Evolutionary conservation across 2,888 invertebrate species (phyloP).

Genomic region (Seira ritae): DNA sequence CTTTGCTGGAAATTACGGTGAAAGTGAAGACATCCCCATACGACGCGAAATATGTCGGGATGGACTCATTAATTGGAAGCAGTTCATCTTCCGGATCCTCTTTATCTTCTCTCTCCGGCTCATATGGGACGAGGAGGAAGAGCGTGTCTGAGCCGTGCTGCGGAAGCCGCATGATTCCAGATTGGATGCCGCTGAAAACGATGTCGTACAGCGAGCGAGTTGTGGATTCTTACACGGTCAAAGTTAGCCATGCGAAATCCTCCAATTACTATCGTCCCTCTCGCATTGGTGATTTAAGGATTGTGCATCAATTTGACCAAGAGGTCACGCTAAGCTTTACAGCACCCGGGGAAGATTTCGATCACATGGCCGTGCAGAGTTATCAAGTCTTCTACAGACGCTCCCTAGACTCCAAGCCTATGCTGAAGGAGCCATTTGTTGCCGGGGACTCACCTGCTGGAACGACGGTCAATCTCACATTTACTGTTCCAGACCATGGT

Average conservation of each 20-base stretch:
- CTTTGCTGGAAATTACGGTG: slow-evolving; percentile 68
- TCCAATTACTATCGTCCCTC: slow-evolving; percentile 75
- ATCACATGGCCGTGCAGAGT: slow-evolving; percentile 73
- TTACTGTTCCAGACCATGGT: slow-evolving; percentile 64
- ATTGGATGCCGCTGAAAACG: slow-evolving; percentile 60
- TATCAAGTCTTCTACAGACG: slow-evolving; percentile 67
- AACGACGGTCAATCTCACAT: slow-evolving; percentile 63
- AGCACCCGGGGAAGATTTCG: slow-evolving; percentile 78
- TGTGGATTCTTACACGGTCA: slow-evolving; percentile 68
- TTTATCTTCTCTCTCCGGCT: slow-evolving; percentile 18
- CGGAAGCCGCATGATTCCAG: slow-evolving; percentile 75
- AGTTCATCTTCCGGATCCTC: slow-evolving; percentile 23
- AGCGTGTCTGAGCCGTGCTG: slow-evolving; percentile 76
- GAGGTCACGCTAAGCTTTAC: slow-evolving; percentile 80
- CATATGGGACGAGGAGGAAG: slow-evolving; percentile 57
- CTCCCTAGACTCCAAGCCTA: slow-evolving; percentile 54
- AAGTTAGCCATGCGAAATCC: slow-evolving; percentile 62
- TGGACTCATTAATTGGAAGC: slow-evolving; percentile 47
- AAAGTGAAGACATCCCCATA: slow-evolving; percentile 70
- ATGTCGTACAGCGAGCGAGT: slow-evolving; percentile 71
- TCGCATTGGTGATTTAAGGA: slow-evolving; percentile 79
- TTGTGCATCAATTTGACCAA: slow-evolving; percentile 77
- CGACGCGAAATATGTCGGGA: slow-evolving; percentile 65
- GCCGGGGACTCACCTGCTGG: slow-evolving; percentile 58
- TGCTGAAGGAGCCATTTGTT: slow-evolving; percentile 53